Evolutionary conservation across 2,113 vertebrate genomes (phyloP).

Genomic region (Empidonax alnorum): DNA sequence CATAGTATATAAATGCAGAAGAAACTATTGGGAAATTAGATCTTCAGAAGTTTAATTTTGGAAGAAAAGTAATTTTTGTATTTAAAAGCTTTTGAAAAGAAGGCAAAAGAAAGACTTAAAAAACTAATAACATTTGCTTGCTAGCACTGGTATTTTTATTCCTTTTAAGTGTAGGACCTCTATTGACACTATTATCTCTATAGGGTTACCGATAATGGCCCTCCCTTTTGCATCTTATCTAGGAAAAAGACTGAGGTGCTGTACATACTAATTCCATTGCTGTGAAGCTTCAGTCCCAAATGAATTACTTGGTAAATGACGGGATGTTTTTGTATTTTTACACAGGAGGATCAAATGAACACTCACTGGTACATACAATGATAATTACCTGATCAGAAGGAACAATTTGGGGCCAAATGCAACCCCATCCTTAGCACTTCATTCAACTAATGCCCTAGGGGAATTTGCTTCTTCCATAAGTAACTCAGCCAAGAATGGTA

Average conservation of each 20-base stretch:
- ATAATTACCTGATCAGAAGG: constrained; percentile 39
- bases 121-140: constrained; percentile 62
- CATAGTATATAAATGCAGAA: constrained; percentile 87
- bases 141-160: constrained; percentile 64
- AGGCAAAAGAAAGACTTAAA: constrained; percentile 73
- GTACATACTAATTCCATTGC: constrained; percentile 34
- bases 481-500: constrained; percentile 59
- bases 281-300: constrained; percentile 60
- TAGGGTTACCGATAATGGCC: constrained; percentile 31
- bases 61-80: constrained; percentile 74
- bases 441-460: background rate
- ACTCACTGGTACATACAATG: background rate
- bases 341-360: constrained; percentile 67
- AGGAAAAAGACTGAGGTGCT: constrained; percentile 48
- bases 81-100: constrained; percentile 76
- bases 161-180: constrained; percentile 46
- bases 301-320: constrained; percentile 55
- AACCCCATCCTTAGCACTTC: constrained; percentile 1
- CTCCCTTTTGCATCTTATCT: constrained; percentile 31
- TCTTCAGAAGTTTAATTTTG: constrained; percentile 72
- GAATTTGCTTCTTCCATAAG: constrained; percentile 54
- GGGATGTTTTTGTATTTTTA: constrained; percentile 75
- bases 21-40: constrained; percentile 88
- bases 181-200: constrained; percentile 49
- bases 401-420: constrained; percentile 40